These are phyloP conservation scores for Chaetodon auriga DNA, from an alignment of 2,113 vertebrate genomes.

Conservation along the genomic window DNA sequence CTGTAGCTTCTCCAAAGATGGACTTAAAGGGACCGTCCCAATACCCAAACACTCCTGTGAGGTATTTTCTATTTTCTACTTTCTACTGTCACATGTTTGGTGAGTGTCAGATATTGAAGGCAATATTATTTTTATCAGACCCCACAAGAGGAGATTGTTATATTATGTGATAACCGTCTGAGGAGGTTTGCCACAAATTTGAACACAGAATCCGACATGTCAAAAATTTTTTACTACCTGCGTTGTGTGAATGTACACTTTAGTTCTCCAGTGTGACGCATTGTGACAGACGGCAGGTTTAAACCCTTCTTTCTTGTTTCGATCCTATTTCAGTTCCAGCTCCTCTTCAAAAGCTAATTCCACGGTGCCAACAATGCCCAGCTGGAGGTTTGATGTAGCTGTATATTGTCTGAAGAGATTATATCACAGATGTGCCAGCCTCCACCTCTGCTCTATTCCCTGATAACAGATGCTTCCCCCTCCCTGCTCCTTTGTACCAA, in stretches of 20 bases:
- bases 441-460: constrained; percentile 11
- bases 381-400: constrained; percentile 9
- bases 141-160: no score
- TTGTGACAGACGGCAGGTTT: background rate
- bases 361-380: background rate
- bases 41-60: background rate
- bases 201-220: no score
- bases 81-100: no score
- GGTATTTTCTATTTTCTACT: background rate
- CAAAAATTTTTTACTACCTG: no score
- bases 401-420: constrained; percentile 3
- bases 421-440: constrained; percentile 31
- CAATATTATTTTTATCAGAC: no score
- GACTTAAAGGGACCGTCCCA: background rate
- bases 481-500: constrained; percentile 20
- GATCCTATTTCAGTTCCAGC: background rate
- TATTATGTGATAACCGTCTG: no score
- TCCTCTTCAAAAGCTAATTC: background rate
- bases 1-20: background rate
- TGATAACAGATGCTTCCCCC: background rate
- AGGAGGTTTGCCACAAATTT: no score
- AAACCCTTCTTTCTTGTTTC: background rate
- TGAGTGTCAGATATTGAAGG: no score
- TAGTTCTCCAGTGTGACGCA: no score
- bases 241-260: no score